Evolutionary conservation across 2,888 invertebrate species (phyloP).

Genomic region (Calephelis perditalis): DNA sequence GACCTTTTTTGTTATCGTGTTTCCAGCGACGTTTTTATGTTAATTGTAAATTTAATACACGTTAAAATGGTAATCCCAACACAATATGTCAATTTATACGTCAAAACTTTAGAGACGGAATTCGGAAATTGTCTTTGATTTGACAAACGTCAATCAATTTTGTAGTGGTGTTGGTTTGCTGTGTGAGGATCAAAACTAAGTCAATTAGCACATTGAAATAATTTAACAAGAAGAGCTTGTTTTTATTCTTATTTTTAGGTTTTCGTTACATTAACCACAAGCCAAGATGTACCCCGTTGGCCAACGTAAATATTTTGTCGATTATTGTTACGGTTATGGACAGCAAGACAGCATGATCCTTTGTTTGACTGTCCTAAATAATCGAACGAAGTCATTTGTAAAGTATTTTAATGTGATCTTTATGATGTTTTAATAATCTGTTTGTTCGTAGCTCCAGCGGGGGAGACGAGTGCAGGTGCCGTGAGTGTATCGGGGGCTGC

Average conservation of each 20-base stretch:
- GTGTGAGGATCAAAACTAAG: constrained; percentile 38
- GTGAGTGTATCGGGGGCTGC: constrained; percentile 69
- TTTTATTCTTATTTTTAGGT: constrained; percentile 45
- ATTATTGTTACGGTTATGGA: constrained; percentile 31
- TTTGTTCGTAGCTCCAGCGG: constrained; percentile 61
- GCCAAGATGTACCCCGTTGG: constrained; percentile 72
- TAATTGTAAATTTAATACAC: not conserved
- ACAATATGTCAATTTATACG: not conserved
- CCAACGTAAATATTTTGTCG: constrained; percentile 55
- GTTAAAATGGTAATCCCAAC: not conserved
- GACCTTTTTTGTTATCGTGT: too few relatives aligned
- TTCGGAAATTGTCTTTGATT: constrained; percentile 23
- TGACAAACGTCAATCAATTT: constrained; percentile 36
- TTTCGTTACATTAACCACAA: constrained; percentile 48
- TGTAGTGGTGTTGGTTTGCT: constrained; percentile 39
- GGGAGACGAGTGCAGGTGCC: constrained; percentile 69
- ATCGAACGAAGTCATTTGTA: constrained; percentile 26
- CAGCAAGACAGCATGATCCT: constrained; percentile 49
- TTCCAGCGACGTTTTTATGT: too few relatives aligned
- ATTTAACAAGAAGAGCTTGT: constrained; percentile 44
- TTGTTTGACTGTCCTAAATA: constrained; percentile 71
- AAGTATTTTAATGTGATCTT: constrained; percentile 14
- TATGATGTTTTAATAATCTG: constrained; percentile 15
- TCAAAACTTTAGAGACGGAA: not conserved
- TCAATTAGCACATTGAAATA: constrained; percentile 53